phyloP scores from a whole-genome alignment of 2,888 invertebrate species.

The Miltochrista miniata region DNA sequence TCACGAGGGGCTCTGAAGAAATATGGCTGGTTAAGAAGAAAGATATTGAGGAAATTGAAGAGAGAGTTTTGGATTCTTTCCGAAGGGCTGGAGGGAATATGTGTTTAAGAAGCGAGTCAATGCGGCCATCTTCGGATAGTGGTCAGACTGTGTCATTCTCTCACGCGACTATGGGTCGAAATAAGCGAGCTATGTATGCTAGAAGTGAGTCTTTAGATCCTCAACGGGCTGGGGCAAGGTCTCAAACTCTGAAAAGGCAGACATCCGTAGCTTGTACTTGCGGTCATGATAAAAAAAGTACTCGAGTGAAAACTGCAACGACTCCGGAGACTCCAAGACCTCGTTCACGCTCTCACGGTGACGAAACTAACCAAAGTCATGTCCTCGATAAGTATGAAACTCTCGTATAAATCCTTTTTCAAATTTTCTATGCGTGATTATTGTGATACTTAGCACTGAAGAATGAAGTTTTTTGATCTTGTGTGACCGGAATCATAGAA shows the following conservation, averaged over 20 bases:
- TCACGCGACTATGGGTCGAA: constrained; percentile 63
- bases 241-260: constrained; percentile 73
- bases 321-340: constrained; percentile 47
- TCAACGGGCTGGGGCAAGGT: constrained; percentile 60
- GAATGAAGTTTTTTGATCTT: constrained; percentile 21
- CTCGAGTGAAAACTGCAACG: constrained; percentile 60
- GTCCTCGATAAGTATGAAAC: constrained; percentile 81
- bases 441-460: constrained; percentile 45
- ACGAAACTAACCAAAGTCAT: constrained; percentile 65
- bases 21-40: constrained; percentile 81
- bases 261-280: constrained; percentile 76
- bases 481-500: neutral
- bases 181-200: constrained; percentile 56
- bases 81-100: constrained; percentile 65
- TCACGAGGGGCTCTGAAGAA: constrained; percentile 76
- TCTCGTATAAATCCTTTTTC: constrained; percentile 59
- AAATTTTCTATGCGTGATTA: constrained; percentile 20
- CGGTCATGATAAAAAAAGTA: constrained; percentile 74
- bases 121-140: constrained; percentile 56
- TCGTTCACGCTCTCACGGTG: constrained; percentile 71
- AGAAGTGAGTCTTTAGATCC: constrained; percentile 76
- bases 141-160: constrained; percentile 53
- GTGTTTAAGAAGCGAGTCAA: constrained; percentile 42
- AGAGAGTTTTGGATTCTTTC: constrained; percentile 74
- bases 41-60: constrained; percentile 78